Evolutionary conservation across 2,888 invertebrate species (phyloP).

Genomic region (Petrolisthes cinctipes): DNA sequence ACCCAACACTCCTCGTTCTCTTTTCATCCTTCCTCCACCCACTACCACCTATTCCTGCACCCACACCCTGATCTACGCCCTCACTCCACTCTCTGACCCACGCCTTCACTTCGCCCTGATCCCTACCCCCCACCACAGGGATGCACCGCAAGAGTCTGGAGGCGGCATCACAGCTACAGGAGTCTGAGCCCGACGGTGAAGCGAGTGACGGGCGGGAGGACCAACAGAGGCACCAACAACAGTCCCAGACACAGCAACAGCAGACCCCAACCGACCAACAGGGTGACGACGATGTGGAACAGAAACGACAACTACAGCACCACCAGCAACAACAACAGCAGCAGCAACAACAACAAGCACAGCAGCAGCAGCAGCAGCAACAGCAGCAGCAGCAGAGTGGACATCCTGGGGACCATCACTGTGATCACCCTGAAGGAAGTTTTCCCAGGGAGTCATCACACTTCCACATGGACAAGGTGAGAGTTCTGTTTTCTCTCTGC

Average conservation of each 20-base stretch:
- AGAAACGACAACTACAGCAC: conserved; percentile 46
- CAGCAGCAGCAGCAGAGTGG: conserved; percentile 63
- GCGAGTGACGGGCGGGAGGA: conserved; percentile 66
- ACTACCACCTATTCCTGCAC: no score
- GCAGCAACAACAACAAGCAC: conserved; percentile 43
- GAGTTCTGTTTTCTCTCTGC: background rate
- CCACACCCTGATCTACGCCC: no score
- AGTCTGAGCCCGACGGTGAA: conserved; percentile 67
- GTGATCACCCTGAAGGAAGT: conserved; percentile 60
- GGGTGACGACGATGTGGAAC: conserved; percentile 60
- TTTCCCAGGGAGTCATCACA: conserved; percentile 50
- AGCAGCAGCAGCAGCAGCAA: conserved; percentile 64
- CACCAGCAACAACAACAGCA: conserved; percentile 48
- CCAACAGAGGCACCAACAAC: conserved; percentile 41
- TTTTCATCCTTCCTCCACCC: no score
- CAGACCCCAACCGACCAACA: conserved; percentile 41
- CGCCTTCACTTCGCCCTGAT: background rate
- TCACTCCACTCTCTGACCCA: background rate
- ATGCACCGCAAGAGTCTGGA: conserved; percentile 99
- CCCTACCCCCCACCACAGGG: conserved; percentile 75
- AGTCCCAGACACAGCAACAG: conserved; percentile 31
- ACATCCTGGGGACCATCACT: conserved; percentile 66
- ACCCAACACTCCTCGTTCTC: no score
- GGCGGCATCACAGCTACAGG: conserved; percentile 81
- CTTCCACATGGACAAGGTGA: conserved; percentile 52